Evolutionary conservation across 2,888 invertebrate species (phyloP), one percentile per base, ranked within the genome.

Genomic region (Brachylomia viminalis): DNA sequence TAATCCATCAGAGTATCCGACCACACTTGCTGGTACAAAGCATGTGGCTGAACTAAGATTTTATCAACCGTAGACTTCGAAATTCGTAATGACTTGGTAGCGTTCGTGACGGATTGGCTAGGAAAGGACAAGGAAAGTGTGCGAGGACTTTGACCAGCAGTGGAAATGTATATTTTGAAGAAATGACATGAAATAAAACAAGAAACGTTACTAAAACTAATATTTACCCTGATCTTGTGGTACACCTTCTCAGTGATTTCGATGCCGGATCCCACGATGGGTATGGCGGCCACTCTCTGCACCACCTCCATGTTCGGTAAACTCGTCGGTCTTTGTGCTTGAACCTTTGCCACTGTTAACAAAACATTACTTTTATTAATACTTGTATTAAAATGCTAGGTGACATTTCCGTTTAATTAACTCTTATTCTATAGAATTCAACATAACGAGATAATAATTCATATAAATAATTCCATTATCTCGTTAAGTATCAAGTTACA

Each of bases 231-330:
- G 69, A 99, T 97, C 91, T 95, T 98, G 79, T 95, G 96, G 92
- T 99, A 99, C 72, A 98, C 94, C 89, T 97, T 97, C 90, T 98
- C 98, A 1, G 98, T 98, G 77, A 98, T 97, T 72, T 97, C 97
- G 89, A 98, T 97, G 62, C 98, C 97, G 56, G 98, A 97, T 91
- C 98, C 98, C n/a, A 99, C 98, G 75, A 99, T 97, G 0, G 99
- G 99, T 67, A 99, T 97, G 85, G 97, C 98, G 20, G 97, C 97
- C 64, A 99, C 97, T 84, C 98, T 97, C 66, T 97, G 97, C 23
- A 99, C 97, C 75, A 98, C 98, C 93, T 98, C 97, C 93, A 98
- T 93, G 85, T 97, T 97, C 72, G 97, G 97, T 81, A 97, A 80
- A 70, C 86, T 89, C 30, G 92, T 89, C 30, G 92, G 90, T 75